Base-by-base conservation (phyloP, 2,888 invertebrate species). In the Pterostichus madidus region DNA sequence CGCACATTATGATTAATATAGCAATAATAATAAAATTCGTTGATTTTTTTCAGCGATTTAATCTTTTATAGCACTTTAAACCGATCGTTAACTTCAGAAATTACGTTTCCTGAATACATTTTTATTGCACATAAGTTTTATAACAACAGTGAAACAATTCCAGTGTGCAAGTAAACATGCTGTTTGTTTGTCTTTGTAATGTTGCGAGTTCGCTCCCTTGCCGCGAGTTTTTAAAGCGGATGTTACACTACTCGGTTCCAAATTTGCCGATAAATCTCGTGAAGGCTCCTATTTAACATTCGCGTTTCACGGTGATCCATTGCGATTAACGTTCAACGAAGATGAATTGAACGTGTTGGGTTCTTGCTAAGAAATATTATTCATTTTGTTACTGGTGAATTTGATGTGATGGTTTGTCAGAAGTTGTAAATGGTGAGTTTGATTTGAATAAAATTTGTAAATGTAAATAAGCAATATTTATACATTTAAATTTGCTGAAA, bases 251-350 rank as follows among this genome's bases (percentile, higher is more conserved):
- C n/a, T 32, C 24, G 35, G 10, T 3, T 4, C 35, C 13, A 64
- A 64, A 64, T 64, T 64, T 35, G 32, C 35, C 64, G 35, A 64
- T 64, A 64, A 64, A 64, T 64, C 24, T 15, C 17, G 35, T 35
- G 32, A 64, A 64, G 35, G 35, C 46, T n/a, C 53, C 53, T 75
- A 75, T 75, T 75, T 75, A 49, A 53, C 75, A 75, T 75, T 75
- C 32, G 15, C 49, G 75, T 75, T 52, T 52, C n/a, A n/a, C 13
- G 52, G 75, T 75, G 75, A 75, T 75, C 75, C 52, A 75, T 75
- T 52, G 32, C 75, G 53, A 75, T 75, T 71, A 71, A 39, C 10
- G 46, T 11, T 11, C 59, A 59, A 46, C 68, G 68, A 71, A 71
- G 71, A 71, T 46, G 44, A 44, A 71, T 71, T 71, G 44, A 44